Percentiles rank a stretch among this genome's conserved stretches.
Evolutionary conservation across 2,888 invertebrate species (phyloP).

Genomic region (Meliscaeva auricollis): DNA sequence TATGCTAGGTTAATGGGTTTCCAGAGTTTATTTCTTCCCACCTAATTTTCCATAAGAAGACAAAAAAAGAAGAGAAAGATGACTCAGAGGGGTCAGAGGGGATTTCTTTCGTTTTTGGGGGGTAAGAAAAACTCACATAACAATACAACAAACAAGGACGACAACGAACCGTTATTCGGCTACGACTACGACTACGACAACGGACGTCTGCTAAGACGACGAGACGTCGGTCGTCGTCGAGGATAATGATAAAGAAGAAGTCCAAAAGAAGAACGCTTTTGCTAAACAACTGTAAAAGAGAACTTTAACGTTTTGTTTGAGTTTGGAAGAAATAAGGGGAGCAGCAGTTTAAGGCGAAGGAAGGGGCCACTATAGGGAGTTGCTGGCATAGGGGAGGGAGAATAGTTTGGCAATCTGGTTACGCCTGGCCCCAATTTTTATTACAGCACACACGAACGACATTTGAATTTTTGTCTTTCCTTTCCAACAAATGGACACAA

Average conservation of each 20-base stretch:
- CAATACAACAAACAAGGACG: slow-evolving; percentile 44
- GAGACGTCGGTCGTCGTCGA: background rate
- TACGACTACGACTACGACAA: too few relatives aligned
- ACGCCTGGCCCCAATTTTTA: slow-evolving; percentile 67
- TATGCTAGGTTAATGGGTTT: slow-evolving; percentile 67
- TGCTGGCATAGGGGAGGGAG: too few relatives aligned
- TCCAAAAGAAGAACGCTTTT: slow-evolving; percentile 16
- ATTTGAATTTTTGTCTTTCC: slow-evolving; percentile 72
- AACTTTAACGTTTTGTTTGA: slow-evolving; percentile 12
- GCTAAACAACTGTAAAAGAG: slow-evolving; percentile 1
- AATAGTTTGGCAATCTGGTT: slow-evolving; percentile 72
- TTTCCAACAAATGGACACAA: slow-evolving; percentile 37
- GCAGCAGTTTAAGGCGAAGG: too few relatives aligned
- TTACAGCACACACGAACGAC: slow-evolving; percentile 56
- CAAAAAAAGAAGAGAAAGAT: too few relatives aligned
- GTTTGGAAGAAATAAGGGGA: too few relatives aligned
- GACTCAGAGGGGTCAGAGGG: too few relatives aligned
- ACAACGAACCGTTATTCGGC: background rate
- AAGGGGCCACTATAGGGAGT: too few relatives aligned
- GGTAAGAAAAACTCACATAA: slow-evolving; percentile 37
- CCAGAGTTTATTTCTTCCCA: slow-evolving; percentile 70
- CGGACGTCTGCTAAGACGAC: background rate
- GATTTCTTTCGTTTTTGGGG: too few relatives aligned
- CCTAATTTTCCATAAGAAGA: slow-evolving; percentile 56
- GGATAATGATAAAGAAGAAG: slow-evolving; percentile 14